A percentile compares a stretch with the other conserved stretches of the same genome.
Conservation (phyloP, 2,113 vertebrate genomes). For the Lamprologus tigripictilis region DNA sequence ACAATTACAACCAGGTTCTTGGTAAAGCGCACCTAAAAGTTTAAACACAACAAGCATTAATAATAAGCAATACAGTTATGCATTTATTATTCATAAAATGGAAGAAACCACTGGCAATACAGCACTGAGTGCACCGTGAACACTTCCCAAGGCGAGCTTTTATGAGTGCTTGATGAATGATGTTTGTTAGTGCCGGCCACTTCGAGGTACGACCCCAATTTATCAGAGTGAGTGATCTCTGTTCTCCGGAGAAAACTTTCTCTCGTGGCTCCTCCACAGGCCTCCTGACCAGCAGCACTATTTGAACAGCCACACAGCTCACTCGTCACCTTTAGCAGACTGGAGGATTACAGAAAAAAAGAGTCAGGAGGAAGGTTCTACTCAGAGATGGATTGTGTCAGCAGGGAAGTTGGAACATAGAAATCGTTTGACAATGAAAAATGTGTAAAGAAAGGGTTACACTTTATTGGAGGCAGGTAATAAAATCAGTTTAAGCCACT, state of each 20-base stretch:
- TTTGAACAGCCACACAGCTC: not conserved
- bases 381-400: not conserved
- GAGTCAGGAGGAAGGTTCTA: not conserved
- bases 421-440: not conserved
- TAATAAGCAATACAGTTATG: slow-evolving; percentile 18
- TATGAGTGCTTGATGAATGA: slow-evolving; percentile 37
- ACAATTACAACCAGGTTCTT: not conserved
- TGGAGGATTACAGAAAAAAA: not conserved
- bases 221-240: slow-evolving; percentile 29
- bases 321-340: not conserved
- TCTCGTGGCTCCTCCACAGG: not conserved
- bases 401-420: not conserved
- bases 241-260: not conserved
- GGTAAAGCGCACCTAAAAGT: not conserved
- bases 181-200: slow-evolving; percentile 10
- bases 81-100: slow-evolving; percentile 35
- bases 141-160: not conserved
- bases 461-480: not conserved
- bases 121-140: not conserved
- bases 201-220: not conserved
- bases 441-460: not conserved
- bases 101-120: not conserved
- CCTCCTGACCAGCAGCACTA: not conserved
- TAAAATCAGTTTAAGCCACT: not conserved
- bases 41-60: slow-evolving; percentile 8